Conservation (phyloP, 2,113 vertebrate genomes). For the Noctilio leporinus region DNA sequence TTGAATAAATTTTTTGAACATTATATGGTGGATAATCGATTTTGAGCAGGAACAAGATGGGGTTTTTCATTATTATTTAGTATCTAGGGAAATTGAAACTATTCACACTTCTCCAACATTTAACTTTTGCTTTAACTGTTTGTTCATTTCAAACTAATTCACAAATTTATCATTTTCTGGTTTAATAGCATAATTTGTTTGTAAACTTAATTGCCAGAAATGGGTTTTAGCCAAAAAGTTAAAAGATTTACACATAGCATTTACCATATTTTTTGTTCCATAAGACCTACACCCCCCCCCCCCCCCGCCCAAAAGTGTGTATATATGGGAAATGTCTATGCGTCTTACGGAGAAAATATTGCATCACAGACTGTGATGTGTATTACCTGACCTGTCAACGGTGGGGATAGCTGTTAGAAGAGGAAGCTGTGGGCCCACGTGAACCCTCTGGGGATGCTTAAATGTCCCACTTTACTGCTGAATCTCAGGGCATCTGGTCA, state of each 20-base stretch:
- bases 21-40: background rate
- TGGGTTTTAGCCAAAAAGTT: background rate
- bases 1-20: background rate
- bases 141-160: background rate
- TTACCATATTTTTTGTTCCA: no score
- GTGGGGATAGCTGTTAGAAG: no score
- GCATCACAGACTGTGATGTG: no score
- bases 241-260: background rate
- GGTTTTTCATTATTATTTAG: background rate
- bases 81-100: background rate
- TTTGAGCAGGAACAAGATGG: background rate
- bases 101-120: background rate
- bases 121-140: background rate
- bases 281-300: no score
- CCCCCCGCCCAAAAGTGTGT: no score
- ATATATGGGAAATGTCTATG: no score
- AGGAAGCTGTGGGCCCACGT: no score
- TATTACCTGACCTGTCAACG: no score
- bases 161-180: background rate
- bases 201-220: background rate
- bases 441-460: no score
- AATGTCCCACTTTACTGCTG: no score
- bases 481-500: no score
- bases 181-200: background rate
- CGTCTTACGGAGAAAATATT: no score